Base-by-base conservation (phyloP, 2,113 vertebrate genomes). In the Pao palembangensis region DNA sequence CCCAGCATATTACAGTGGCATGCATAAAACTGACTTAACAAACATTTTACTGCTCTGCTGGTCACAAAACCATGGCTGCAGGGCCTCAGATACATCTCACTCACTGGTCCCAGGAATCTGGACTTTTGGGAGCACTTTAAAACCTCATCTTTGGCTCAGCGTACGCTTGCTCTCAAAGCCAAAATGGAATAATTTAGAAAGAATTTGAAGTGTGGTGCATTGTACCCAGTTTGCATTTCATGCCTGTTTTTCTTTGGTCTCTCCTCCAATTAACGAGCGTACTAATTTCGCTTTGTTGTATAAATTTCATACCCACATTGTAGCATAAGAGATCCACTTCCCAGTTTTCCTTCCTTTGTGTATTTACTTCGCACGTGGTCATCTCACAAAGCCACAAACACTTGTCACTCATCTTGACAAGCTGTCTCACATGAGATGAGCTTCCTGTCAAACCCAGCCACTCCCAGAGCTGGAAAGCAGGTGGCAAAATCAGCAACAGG, bases 331-430 rank as follows among this genome's bases (percentile, higher is more conserved):
- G 60, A 59, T 47, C 8, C 34, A 38, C 34, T 12, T 38, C 34
- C 34, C 15, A 1, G 23, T 52, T 64, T 58, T 50, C 53, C 2
- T 28, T 11, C 20, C 56, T 72, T 65, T 56, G 55, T 72, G 52
- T 53, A 20, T 19, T 58, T 80, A 44, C 20, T 8, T 67, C 60
- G 69, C 52, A 69, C 68, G 81, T 77, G 77, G 75, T 18, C 66
- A 59, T 78, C 71, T 70, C 73, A 54, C 60, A 51, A 74, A 67
- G 73, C 65, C 71, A 60, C 73, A 62, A 18, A 77, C 67, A 79
- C 69, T 80, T 88, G 84, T 85, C 84, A 86, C 73, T 86, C 79
- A 80, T 82, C 64, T 75, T 85, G 86, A 88, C 75, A 80, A 82
- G 73, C 71, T 83, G 81, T 83, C 76, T 76, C 68, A 78, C 80